Evolutionary conservation across 2,888 invertebrate species (phyloP).

Genomic region (Agrotis clavis): DNA sequence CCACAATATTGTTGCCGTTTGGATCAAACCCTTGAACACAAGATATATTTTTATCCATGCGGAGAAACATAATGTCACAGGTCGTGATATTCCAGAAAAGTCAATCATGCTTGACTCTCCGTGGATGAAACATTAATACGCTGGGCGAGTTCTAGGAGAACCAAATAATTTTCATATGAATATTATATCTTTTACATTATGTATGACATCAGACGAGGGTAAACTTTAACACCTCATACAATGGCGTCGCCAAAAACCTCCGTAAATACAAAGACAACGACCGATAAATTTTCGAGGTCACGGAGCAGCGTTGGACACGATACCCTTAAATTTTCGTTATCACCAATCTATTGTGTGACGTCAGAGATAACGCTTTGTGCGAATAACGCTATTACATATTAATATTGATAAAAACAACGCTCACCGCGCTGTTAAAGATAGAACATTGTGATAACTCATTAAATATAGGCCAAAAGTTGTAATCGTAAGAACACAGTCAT

Average conservation of each 20-base stretch:
- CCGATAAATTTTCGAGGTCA: conserved; percentile 85
- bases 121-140: conserved; percentile 3
- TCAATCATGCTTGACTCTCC: conserved; percentile 6
- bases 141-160: conserved; percentile 8
- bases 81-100: conserved; percentile 51
- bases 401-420: conserved; percentile 63
- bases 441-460: conserved; percentile 43
- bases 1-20: conserved; percentile 57
- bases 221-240: conserved; percentile 48
- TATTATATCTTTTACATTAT: conserved; percentile 25
- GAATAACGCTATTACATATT: conserved; percentile 66
- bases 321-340: conserved; percentile 78
- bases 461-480: conserved; percentile 25
- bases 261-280: conserved; percentile 82
- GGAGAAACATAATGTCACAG: conserved; percentile 63
- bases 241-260: conserved; percentile 73
- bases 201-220: conserved; percentile 53
- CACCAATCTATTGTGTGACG: conserved; percentile 77
- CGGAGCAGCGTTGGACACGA: conserved; percentile 68
- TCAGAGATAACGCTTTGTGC: conserved; percentile 68
- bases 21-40: conserved; percentile 55
- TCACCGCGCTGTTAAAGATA: conserved; percentile 43
- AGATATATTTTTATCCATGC: conserved; percentile 67
- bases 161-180: conserved; percentile 1
- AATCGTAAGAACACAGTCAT: conserved; percentile 11